A percentile compares a stretch with the other conserved stretches of the same genome.
These are phyloP conservation scores for Uria aalge DNA, from an alignment of 2,113 vertebrate genomes.

Conservation along the genomic window DNA sequence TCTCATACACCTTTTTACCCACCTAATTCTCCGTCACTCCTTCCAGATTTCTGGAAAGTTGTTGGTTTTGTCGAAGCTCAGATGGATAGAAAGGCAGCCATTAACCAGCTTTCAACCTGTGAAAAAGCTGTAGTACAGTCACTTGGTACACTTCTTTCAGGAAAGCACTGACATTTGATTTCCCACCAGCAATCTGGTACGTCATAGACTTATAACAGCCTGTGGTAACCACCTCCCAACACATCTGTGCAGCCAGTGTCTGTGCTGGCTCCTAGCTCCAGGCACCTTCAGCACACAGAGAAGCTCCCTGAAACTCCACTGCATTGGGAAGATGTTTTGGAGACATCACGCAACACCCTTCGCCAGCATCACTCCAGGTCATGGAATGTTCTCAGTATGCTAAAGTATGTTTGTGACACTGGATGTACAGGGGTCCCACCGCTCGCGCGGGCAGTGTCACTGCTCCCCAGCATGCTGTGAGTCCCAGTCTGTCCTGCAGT, in stretches of 20 bases:
- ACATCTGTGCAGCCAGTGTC: background rate
- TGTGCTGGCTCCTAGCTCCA: background rate
- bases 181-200: background rate
- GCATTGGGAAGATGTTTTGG: background rate
- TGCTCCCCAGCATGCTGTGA: background rate
- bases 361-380: background rate
- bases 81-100: background rate
- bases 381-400: rapidly evolving
- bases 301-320: background rate
- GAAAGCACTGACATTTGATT: background rate
- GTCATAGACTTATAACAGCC: background rate
- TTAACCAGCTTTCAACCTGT: background rate
- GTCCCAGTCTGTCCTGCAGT: rapidly evolving
- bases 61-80: background rate
- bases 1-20: background rate
- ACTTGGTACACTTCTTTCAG: background rate
- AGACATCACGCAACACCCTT: background rate
- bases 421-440: background rate
- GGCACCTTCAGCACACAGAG: background rate
- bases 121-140: background rate
- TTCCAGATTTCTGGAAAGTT: background rate
- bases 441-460: rapidly evolving
- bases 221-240: background rate
- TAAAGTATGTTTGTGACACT: rapidly evolving
- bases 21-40: rapidly evolving